phyloP scores from a whole-genome alignment of 30 jellyfish, hydroid and myxozoan species.

The Pelagia noctiluca region DNA sequence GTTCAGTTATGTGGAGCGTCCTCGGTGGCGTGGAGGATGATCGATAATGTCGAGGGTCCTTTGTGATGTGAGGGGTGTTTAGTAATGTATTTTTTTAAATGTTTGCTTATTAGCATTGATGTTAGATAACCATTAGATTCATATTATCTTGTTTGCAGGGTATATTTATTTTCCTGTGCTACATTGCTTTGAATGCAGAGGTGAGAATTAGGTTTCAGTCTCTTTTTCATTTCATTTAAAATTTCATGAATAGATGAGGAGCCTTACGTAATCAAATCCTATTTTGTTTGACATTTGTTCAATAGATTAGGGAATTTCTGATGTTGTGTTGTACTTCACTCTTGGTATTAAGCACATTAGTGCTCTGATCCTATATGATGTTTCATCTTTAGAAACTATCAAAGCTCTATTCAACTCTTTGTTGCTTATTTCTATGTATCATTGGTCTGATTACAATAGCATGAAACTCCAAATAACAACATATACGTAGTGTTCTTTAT shows the following conservation, averaged over 20 bases:
- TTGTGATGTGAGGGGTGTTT: background rate
- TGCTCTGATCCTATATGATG: too few species aligned
- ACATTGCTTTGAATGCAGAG: slow-evolving; percentile 67
- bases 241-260: background rate
- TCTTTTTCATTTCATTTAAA: background rate
- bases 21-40: too few species aligned
- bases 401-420: background rate
- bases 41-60: background rate
- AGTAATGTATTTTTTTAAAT: background rate
- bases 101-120: too few species aligned
- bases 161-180: slow-evolving; percentile 66
- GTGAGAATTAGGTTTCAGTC: slow-evolving; percentile 15
- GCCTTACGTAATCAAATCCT: background rate
- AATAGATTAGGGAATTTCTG: too few species aligned
- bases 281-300: too few species aligned
- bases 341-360: too few species aligned
- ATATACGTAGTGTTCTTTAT: too few species aligned
- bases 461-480: too few species aligned
- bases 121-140: too few species aligned
- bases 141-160: slow-evolving; percentile 40
- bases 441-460: too few species aligned
- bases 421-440: background rate
- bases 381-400: background rate
- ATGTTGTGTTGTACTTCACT: too few species aligned
- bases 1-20: too few species aligned